phyloP scores from a whole-genome alignment of 2,113 vertebrate species.

The Syngnathus floridae region DNA sequence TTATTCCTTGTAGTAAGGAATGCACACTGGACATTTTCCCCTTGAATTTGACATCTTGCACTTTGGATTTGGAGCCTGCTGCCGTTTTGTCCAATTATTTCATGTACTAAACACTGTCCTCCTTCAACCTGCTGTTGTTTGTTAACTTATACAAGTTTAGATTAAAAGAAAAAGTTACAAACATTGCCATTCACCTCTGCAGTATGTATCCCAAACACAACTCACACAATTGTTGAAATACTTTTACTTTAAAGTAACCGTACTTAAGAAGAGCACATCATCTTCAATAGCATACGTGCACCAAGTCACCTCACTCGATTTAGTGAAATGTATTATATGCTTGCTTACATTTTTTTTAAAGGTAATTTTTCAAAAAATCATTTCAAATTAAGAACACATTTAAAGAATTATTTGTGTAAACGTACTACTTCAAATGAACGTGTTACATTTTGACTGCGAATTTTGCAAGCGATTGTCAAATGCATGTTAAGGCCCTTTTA shows the following conservation, averaged over 20 bases:
- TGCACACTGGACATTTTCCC: conserved; percentile 63
- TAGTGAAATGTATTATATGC: not conserved
- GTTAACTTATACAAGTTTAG: conserved; percentile 12
- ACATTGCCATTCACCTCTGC: conserved; percentile 3
- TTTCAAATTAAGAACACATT: not conserved
- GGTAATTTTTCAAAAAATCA: not conserved
- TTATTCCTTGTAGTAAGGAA: conserved; percentile 44
- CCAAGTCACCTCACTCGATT: not conserved
- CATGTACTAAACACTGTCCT: conserved; percentile 32
- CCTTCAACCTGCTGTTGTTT: conserved; percentile 17
- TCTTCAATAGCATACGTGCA: not conserved
- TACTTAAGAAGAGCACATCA: not conserved
- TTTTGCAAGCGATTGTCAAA: conserved; percentile 5
- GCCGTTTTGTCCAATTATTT: conserved; percentile 41
- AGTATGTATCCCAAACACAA: conserved; percentile 14
- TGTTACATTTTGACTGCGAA: not conserved
- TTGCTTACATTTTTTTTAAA: not conserved
- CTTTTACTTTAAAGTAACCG: not conserved
- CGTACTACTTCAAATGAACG: not conserved
- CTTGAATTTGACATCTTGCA: conserved; percentile 59
- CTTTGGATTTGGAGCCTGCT: conserved; percentile 61
- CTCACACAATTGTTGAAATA: conserved; percentile 22
- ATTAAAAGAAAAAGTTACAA: conserved; percentile 13
- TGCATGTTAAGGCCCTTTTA: not conserved
- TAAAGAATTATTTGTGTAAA: not conserved